phyloP scores from a whole-genome alignment of 2,888 invertebrate species.

The Tetragonula carbonaria region DNA sequence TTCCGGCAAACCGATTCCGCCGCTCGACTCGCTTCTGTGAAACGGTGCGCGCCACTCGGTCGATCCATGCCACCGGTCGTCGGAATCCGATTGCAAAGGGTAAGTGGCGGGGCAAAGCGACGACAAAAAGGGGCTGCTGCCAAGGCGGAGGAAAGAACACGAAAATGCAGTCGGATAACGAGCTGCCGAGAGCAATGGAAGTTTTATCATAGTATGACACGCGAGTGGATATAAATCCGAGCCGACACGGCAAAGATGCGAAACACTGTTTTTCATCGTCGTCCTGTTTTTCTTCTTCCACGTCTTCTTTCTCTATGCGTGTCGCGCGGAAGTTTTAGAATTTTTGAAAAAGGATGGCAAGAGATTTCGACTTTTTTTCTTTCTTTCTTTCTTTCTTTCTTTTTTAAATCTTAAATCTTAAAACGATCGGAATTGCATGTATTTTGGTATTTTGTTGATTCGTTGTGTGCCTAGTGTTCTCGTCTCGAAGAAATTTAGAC shows the following conservation, averaged over 20 bases:
- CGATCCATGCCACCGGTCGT: conserved; percentile 44
- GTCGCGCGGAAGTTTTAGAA: no score
- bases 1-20: conserved; percentile 25
- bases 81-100: conserved; percentile 57
- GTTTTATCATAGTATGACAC: conserved; percentile 53
- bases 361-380: neutral
- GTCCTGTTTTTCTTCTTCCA: no score
- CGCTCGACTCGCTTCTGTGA: conserved; percentile 18
- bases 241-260: conserved; percentile 46
- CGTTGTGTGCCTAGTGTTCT: neutral
- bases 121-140: neutral
- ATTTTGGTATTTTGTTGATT: neutral
- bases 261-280: conserved; percentile 3
- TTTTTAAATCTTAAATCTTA: neutral
- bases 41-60: conserved; percentile 43
- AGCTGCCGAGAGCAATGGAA: conserved; percentile 60
- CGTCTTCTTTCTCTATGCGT: neutral
- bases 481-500: no score
- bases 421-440: neutral
- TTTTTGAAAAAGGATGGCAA: neutral
- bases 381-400: neutral
- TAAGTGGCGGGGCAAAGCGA: conserved; percentile 16
- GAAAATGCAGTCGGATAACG: conserved; percentile 61
- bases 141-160: conserved; percentile 19
- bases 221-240: conserved; percentile 50